Percentiles rank a stretch among this genome's conserved stretches.
Evolutionary conservation across 1,140 invertebrate species (phyloP).

Genomic region (Acromyrmex heyeri): DNA sequence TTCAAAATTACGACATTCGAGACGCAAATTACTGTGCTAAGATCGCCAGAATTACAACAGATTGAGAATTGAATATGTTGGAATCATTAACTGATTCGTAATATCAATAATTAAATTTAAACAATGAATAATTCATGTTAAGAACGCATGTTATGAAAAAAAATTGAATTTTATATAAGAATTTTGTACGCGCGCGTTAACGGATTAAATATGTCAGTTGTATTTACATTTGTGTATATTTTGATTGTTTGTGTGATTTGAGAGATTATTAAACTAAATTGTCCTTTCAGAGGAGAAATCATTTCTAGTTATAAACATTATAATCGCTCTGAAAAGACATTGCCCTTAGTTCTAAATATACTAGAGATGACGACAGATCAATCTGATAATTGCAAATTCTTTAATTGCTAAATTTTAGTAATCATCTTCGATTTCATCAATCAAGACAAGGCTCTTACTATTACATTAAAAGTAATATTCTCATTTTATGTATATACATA

Average conservation of each 20-base stretch:
- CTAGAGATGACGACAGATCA: not conserved
- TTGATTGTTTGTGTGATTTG: not conserved
- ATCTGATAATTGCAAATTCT: not conserved
- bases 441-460: not conserved
- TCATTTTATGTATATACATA: not conserved
- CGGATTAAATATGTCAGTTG: no score
- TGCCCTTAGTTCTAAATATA: not conserved
- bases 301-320: no score
- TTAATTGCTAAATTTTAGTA: not conserved
- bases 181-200: no score
- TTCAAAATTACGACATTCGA: not conserved
- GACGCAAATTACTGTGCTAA: not conserved
- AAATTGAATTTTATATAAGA: no score
- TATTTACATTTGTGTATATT: not conserved
- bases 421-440: not conserved
- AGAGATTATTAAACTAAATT: no score
- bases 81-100: no score
- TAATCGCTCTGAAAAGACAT: not conserved
- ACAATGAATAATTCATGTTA: no score
- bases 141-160: no score
- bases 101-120: no score
- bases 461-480: not conserved
- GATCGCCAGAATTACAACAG: not conserved
- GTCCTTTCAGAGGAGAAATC: no score
- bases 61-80: not conserved